phyloP scores from a whole-genome alignment of 2,113 vertebrate genomes.

The Puntigrus tetrazona region DNA sequence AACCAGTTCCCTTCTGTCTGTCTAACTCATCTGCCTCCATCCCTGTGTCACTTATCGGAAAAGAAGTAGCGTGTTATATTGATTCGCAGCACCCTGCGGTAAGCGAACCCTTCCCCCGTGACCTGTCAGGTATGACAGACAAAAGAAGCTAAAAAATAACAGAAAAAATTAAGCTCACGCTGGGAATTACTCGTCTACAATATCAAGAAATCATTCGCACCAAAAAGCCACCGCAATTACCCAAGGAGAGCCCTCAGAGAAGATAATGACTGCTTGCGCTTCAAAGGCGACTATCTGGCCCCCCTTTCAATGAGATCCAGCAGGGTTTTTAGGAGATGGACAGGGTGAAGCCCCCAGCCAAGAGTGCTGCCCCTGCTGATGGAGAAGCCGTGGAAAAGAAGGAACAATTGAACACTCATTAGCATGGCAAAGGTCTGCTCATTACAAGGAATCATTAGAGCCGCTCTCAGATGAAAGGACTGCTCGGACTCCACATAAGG shows the following conservation, averaged over 20 bases:
- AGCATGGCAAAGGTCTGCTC: conserved; percentile 61
- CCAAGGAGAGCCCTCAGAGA: neutral
- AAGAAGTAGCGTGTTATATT: conserved; percentile 45
- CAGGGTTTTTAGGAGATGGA: conserved; percentile 25
- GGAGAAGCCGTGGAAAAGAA: conserved; percentile 20
- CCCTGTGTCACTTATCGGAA: neutral
- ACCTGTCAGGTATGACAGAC: conserved; percentile 39
- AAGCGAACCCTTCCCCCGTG: conserved; percentile 26
- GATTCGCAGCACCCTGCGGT: conserved; percentile 26
- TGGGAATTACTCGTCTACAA: conserved; percentile 24
- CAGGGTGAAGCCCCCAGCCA: conserved; percentile 14
- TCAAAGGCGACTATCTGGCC: conserved; percentile 32
- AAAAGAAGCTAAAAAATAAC: conserved; percentile 26
- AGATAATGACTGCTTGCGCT: conserved; percentile 31
- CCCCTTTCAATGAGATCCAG: conserved; percentile 48
- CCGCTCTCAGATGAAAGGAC: conserved; percentile 57
- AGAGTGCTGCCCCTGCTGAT: conserved; percentile 38
- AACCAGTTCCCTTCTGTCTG: neutral
- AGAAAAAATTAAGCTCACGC: conserved; percentile 27
- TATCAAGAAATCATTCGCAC: conserved; percentile 31
- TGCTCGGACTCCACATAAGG: conserved; percentile 46
- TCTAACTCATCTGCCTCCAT: neutral
- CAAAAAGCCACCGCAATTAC: conserved; percentile 25
- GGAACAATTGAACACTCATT: conserved; percentile 58
- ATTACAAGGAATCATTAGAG: conserved; percentile 63